Conservation (phyloP, 2,888 invertebrate species). For the Luperina testacea region DNA sequence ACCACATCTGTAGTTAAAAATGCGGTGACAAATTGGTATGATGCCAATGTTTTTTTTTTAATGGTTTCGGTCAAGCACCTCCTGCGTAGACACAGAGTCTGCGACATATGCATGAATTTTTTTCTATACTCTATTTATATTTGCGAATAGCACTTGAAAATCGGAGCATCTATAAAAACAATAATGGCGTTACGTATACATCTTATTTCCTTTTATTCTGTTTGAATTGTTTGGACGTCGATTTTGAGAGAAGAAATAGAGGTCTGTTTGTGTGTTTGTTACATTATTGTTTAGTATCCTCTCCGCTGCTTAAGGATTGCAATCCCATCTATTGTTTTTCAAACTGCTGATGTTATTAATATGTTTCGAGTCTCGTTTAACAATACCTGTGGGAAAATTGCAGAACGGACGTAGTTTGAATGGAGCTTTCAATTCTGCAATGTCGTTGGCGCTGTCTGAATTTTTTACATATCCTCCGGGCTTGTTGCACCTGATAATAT, state of each 20-base stretch:
- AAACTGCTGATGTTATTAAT: background rate
- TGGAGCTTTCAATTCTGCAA: background rate
- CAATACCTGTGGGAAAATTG: background rate
- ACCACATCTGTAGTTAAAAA: constrained; percentile 57
- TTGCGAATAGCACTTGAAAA: constrained; percentile 44
- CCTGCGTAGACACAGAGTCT: constrained; percentile 66
- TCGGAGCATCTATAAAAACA: constrained; percentile 53
- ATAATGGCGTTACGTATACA: constrained; percentile 40
- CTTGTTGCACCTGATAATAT: background rate
- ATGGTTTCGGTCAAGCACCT: constrained; percentile 72
- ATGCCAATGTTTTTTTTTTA: constrained; percentile 68
- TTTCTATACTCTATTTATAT: constrained; percentile 41
- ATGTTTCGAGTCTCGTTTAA: background rate
- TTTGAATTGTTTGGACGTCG: constrained; percentile 15
- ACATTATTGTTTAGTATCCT: background rate
- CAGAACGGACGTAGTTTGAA: background rate
- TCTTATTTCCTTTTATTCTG: constrained; percentile 1
- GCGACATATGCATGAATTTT: constrained; percentile 51
- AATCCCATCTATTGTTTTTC: background rate
- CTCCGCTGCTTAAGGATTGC: background rate
- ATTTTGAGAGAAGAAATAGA: background rate
- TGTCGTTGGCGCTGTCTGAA: too few relatives aligned
- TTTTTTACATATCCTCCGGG: background rate
- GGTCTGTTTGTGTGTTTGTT: background rate
- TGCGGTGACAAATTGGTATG: constrained; percentile 62